phyloP scores from a whole-genome alignment of 2,113 vertebrate species.

The Fulica atra region DNA sequence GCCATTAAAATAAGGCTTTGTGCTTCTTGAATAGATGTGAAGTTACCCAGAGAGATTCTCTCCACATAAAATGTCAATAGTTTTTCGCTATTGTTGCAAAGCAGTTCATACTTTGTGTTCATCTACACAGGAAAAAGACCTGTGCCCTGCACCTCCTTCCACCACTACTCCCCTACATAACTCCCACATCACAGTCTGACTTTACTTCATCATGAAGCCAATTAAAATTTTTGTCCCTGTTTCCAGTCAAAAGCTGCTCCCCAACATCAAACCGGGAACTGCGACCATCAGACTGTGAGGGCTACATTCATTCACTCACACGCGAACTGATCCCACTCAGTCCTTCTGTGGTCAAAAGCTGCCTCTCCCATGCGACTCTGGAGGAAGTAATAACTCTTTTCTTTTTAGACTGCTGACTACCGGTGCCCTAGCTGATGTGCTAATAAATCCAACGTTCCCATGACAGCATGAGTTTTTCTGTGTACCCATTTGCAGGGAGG shows the following conservation, averaged over 20 bases:
- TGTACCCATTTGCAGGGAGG: background rate
- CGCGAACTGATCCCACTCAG: background rate
- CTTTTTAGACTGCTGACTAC: background rate
- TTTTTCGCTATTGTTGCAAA: background rate
- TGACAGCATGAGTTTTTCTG: fast-evolving
- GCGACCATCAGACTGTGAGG: background rate
- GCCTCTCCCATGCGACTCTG: background rate
- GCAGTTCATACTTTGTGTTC: background rate
- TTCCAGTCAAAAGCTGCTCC: background rate
- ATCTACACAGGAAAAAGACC: background rate
- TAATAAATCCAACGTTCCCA: background rate
- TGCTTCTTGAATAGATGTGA: background rate
- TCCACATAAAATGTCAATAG: background rate
- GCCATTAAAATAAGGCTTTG: background rate
- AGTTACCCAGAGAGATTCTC: background rate
- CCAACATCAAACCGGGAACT: background rate
- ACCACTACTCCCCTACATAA: background rate
- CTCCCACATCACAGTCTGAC: background rate
- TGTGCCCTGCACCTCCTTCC: background rate
- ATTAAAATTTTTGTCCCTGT: background rate
- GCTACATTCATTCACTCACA: background rate
- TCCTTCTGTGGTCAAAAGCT: background rate
- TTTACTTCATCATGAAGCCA: background rate
- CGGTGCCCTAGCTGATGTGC: background rate
- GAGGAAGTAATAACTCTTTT: background rate